These are phyloP conservation scores for Pteronura brasiliensis DNA, from an alignment of 2,113 vertebrate genomes.

Conservation along the genomic window DNA sequence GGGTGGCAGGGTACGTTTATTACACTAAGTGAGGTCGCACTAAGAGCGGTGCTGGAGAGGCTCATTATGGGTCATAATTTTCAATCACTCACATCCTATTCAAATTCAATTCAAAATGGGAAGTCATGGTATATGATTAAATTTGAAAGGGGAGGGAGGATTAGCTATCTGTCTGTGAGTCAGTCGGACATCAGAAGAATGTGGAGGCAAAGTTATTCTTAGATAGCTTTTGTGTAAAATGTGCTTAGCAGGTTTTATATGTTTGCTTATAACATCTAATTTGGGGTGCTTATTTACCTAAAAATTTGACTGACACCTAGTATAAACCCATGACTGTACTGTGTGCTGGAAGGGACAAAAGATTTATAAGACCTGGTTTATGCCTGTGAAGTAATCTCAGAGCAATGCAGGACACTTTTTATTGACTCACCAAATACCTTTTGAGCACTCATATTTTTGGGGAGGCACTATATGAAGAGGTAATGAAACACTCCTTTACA, in stretches of 20 bases:
- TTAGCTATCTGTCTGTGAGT: background rate
- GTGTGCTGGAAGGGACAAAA: background rate
- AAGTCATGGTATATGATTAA: background rate
- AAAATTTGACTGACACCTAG: background rate
- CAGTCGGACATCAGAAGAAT: background rate
- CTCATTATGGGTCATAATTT: background rate
- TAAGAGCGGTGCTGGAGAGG: background rate
- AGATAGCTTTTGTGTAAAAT: background rate
- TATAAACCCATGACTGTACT: background rate
- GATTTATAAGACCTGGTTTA: background rate
- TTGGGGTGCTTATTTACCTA: background rate
- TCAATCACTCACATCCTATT: background rate
- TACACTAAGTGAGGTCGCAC: background rate
- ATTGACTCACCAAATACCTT: background rate
- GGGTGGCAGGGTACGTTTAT: background rate
- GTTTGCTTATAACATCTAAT: background rate
- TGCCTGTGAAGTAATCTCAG: background rate
- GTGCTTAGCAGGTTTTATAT: slow-evolving; percentile 8
- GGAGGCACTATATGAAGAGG: background rate
- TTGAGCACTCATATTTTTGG: background rate
- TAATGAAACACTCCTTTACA: background rate
- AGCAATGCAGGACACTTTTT: background rate
- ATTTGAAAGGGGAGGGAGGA: background rate
- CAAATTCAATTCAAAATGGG: background rate
- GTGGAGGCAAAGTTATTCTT: background rate